These are phyloP conservation scores for Andrena bicolor DNA, from an alignment of 2,888 invertebrate genomes.

Conservation along the genomic window DNA sequence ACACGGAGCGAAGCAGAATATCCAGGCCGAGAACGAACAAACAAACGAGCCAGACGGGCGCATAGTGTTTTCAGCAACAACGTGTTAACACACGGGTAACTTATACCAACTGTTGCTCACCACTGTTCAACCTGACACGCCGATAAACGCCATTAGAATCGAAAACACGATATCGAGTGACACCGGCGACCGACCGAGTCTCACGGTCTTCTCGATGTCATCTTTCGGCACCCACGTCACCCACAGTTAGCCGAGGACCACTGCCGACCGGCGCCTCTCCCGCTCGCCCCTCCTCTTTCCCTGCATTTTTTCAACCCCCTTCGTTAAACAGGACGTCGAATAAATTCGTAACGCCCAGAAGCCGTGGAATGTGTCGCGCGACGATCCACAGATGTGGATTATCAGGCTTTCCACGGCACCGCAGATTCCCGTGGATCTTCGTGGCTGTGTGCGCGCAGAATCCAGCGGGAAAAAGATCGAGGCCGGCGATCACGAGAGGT, in stretches of 20 bases:
- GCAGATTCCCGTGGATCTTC: background rate
- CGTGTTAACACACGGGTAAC: conserved; percentile 58
- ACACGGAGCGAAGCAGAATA: conserved; percentile 32
- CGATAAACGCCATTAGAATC: conserved; percentile 59
- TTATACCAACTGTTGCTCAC: conserved; percentile 62
- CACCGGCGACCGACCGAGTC: conserved; percentile 38
- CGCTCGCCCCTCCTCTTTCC: background rate
- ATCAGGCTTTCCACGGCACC: conserved; percentile 33
- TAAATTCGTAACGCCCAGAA: conserved; percentile 48
- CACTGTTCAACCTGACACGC: conserved; percentile 54
- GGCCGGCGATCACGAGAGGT: conserved; percentile 64
- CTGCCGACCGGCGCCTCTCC: conserved; percentile 5
- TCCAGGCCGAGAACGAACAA: conserved; percentile 33
- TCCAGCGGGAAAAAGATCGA: conserved; percentile 25
- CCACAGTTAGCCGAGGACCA: conserved; percentile 62
- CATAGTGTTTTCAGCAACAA: conserved; percentile 51
- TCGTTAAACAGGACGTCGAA: conserved; percentile 27
- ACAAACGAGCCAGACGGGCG: conserved; percentile 25
- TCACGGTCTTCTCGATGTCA: conserved; percentile 61
- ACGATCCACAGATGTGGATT: conserved; percentile 47
- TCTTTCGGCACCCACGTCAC: conserved; percentile 67
- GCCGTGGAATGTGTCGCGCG: conserved; percentile 10
- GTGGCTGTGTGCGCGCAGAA: background rate
- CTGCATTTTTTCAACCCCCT: conserved; percentile 1
- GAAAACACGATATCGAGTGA: conserved; percentile 64